Evolutionary conservation across 2,113 vertebrate species (phyloP).

Genomic region (Saccopteryx leptura): DNA sequence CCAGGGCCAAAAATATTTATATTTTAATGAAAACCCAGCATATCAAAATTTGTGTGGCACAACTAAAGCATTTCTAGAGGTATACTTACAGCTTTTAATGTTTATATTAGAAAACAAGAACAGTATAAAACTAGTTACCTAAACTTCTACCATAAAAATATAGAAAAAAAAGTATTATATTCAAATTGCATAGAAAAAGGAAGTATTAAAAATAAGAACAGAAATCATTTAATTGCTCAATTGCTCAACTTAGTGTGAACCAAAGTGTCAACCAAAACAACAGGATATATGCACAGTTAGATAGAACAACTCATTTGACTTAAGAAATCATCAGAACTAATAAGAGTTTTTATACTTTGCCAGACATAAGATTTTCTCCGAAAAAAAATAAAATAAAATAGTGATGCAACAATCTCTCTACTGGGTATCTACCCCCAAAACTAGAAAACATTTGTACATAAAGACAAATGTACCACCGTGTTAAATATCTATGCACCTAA

Average conservation of each 20-base stretch:
- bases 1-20: no score
- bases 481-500: no score
- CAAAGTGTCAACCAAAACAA: not conserved
- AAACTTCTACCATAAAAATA: not conserved
- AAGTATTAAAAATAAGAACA: not conserved
- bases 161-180: not conserved
- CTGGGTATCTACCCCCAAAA: no score
- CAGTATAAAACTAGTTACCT: not conserved
- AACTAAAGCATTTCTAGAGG: not conserved
- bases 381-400: not conserved
- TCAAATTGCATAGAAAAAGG: not conserved
- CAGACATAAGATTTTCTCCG: not conserved
- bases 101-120: not conserved
- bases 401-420: no score
- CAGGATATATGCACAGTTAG: not conserved
- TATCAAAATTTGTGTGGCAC: not conserved
- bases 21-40: not conserved
- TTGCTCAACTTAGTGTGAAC: not conserved
- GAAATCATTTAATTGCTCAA: not conserved
- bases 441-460: no score
- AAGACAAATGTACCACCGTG: no score
- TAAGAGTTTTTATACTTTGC: not conserved
- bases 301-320: not conserved
- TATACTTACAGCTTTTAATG: not conserved
- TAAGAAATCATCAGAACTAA: not conserved